Evolutionary conservation across 2,113 vertebrate species (phyloP).

Genomic region (Sus scrofa): DNA sequence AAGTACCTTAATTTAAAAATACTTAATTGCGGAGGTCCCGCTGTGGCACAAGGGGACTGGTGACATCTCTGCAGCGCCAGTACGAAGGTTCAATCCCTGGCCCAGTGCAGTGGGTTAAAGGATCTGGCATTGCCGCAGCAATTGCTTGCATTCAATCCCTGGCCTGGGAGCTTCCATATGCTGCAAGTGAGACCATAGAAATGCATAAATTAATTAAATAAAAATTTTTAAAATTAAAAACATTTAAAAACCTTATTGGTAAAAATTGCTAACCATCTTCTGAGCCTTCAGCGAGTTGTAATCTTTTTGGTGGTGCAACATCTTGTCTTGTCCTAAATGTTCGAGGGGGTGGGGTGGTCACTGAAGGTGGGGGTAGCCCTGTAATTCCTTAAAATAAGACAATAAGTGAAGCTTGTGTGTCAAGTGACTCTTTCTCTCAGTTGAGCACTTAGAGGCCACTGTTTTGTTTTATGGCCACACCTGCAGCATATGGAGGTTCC

Average conservation of each 20-base stretch:
- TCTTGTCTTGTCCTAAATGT: not conserved
- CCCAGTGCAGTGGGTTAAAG: too few relatives aligned
- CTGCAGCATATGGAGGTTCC: too few relatives aligned
- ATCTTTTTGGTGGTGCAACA: not conserved
- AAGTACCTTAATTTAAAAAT: not conserved
- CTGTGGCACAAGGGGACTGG: too few relatives aligned
- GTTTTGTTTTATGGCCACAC: not conserved
- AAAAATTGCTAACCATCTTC: not conserved
- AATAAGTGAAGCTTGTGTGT: not conserved
- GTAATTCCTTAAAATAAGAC: not conserved
- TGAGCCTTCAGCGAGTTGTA: not conserved
- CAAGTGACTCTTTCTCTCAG: not conserved
- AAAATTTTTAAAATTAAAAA: not conserved
- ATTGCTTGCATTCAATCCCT: too few relatives aligned
- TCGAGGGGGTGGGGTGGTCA: not conserved
- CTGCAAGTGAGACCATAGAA: too few relatives aligned
- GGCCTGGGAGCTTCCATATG: too few relatives aligned
- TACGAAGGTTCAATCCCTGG: too few relatives aligned
- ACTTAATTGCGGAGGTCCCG: not conserved
- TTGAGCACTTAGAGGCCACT: not conserved
- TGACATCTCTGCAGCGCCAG: too few relatives aligned
- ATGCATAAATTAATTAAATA: too few relatives aligned
- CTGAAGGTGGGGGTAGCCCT: not conserved
- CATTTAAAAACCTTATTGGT: not conserved
- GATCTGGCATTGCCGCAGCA: too few relatives aligned